Conservation (phyloP, 2,888 invertebrate species). For the Brachynemurus nebulosus region DNA sequence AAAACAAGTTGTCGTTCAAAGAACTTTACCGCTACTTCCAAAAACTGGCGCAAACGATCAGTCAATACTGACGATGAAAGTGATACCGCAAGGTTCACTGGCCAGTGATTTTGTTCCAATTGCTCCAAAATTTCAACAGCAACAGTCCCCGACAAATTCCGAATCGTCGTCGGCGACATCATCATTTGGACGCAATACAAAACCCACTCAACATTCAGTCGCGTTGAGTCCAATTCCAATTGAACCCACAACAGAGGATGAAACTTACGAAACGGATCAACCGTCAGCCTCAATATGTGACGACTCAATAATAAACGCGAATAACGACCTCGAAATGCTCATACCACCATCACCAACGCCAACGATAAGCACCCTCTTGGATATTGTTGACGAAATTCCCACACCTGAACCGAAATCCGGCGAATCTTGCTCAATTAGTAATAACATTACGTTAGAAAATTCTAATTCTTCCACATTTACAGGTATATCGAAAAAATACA, state of each 20-base stretch:
- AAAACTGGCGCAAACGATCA: slow-evolving; percentile 35
- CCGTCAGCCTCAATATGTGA: slow-evolving; percentile 32
- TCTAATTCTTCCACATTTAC: slow-evolving; percentile 20
- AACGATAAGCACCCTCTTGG: slow-evolving; percentile 23
- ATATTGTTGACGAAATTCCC: slow-evolving; percentile 15
- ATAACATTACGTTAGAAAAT: slow-evolving; percentile 9
- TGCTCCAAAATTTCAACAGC: slow-evolving; percentile 27
- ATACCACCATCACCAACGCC: slow-evolving; percentile 23
- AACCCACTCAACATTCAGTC: slow-evolving; percentile 8
- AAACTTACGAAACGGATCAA: slow-evolving; percentile 24
- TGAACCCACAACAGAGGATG: slow-evolving; percentile 24
- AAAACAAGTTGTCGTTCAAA: slow-evolving; percentile 58
- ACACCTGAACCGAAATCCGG: neutral
- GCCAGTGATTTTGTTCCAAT: slow-evolving; percentile 24
- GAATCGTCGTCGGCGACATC: neutral
- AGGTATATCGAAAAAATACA: slow-evolving; percentile 17
- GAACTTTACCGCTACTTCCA: slow-evolving; percentile 55
- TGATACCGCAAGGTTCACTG: slow-evolving; percentile 26
- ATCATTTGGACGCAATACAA: neutral
- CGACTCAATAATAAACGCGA: too few species aligned
- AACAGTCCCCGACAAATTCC: slow-evolving; percentile 15
- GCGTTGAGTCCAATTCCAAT: slow-evolving; percentile 6
- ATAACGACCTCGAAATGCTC: slow-evolving; percentile 8
- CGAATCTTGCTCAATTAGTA: neutral
- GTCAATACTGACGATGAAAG: slow-evolving; percentile 32